A percentile compares a stretch with the other conserved stretches of the same genome.
Evolutionary conservation across 2,888 invertebrate species (phyloP).

Genomic region (Colostygia pectinataria): DNA sequence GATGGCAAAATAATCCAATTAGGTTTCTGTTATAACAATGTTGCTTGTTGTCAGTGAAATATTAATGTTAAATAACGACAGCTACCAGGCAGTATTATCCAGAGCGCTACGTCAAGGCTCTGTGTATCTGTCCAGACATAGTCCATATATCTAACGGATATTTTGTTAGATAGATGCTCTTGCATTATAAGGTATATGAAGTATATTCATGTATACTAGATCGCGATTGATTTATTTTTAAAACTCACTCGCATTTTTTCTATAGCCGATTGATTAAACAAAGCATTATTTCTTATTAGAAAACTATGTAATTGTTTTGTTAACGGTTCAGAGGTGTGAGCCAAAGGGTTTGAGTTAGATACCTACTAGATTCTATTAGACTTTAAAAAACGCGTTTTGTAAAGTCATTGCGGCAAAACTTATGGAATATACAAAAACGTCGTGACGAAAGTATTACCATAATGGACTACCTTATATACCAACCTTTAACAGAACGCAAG

Average conservation of each 20-base stretch:
- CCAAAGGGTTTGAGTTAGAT: too few relatives aligned
- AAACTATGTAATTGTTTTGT: too few relatives aligned
- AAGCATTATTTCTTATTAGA: too few relatives aligned
- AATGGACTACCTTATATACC: too few relatives aligned
- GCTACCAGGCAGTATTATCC: slow-evolving; percentile 38
- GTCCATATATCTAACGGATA: slow-evolving; percentile 13
- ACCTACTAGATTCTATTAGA: too few relatives aligned
- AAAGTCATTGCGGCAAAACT: too few relatives aligned
- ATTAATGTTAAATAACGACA: slow-evolving; percentile 35
- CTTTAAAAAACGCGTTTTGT: too few relatives aligned
- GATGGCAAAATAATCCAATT: slow-evolving; percentile 36
- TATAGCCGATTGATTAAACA: too few relatives aligned
- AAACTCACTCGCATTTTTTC: too few relatives aligned
- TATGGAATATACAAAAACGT: too few relatives aligned
- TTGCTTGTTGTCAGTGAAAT: slow-evolving; percentile 39
- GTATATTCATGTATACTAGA: slow-evolving; percentile 7
- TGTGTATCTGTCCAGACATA: slow-evolving; percentile 13
- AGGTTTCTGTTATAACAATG: slow-evolving; percentile 40
- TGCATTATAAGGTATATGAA: slow-evolving; percentile 9
- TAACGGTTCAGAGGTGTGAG: too few relatives aligned
- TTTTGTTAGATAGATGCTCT: slow-evolving; percentile 7
- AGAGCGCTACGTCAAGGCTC: slow-evolving; percentile 17
- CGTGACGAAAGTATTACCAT: too few relatives aligned
- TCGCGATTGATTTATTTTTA: neutral
- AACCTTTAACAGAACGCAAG: slow-evolving; percentile 8